These are phyloP conservation scores for Lepisosteus oculatus DNA, from an alignment of 2,113 vertebrate genomes.

Conservation along the genomic window DNA sequence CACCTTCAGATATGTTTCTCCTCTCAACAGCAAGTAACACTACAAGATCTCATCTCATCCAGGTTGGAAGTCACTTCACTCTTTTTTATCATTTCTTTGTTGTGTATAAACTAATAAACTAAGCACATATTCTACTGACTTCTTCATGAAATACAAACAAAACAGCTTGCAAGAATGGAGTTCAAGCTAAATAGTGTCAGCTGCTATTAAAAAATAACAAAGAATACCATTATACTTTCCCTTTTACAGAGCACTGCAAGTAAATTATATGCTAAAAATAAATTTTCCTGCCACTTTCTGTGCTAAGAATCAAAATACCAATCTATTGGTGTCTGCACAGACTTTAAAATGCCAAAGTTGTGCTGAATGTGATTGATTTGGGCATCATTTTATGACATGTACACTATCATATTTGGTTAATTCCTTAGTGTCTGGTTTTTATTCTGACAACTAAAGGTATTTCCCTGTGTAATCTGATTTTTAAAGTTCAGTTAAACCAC, in stretches of 20 bases:
- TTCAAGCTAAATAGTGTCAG: not conserved
- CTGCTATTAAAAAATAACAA: not conserved
- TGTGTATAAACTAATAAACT: not conserved
- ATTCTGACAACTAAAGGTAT: not conserved
- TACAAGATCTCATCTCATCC: not conserved
- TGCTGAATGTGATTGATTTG: not conserved
- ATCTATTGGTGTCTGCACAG: not conserved
- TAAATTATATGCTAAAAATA: not conserved
- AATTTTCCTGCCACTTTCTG: not conserved
- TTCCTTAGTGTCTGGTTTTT: not conserved
- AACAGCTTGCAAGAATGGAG: not conserved
- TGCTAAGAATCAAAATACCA: not conserved
- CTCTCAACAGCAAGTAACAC: not conserved
- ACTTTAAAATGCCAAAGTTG: not conserved
- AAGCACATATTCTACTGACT: not conserved
- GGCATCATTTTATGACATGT: not conserved
- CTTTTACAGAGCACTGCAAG: not conserved
- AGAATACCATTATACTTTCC: not conserved
- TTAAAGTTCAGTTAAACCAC: not conserved
- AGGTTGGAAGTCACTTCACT: not conserved
- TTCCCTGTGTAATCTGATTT: constrained; percentile 6
- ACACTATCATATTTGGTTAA: not conserved
- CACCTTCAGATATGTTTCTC: not conserved
- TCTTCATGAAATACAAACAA: constrained; percentile 3
- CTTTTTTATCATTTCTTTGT: too few relatives aligned